A percentile compares a stretch with the other conserved stretches of the same genome.
Conservation (phyloP, 2,113 vertebrate genomes). For the Mohoua ochrocephala region DNA sequence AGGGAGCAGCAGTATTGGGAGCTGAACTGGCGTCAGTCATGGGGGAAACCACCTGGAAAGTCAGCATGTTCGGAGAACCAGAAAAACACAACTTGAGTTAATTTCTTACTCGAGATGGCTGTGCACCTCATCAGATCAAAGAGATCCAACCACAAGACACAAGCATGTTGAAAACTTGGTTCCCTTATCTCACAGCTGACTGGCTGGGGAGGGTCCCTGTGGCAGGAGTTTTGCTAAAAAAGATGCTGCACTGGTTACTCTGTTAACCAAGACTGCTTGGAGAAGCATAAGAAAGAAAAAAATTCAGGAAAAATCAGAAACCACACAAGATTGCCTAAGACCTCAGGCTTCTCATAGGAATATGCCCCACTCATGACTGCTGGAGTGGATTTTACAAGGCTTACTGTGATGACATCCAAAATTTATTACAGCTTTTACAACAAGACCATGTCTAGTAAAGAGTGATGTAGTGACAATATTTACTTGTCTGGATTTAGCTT, state of each 20-base stretch:
- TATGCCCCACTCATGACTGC: not conserved
- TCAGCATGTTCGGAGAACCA: not conserved
- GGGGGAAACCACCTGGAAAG: not conserved
- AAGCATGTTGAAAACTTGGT: not conserved
- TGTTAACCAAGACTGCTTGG: not conserved
- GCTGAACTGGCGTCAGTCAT: not conserved
- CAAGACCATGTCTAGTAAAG: constrained; percentile 8
- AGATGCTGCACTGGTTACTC: not conserved
- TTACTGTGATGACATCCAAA: constrained; percentile 37
- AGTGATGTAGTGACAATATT: constrained; percentile 46
- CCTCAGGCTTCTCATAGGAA: not conserved
- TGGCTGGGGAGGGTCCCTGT: not conserved
- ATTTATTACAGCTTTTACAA: constrained; percentile 55
- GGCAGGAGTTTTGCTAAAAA: not conserved
- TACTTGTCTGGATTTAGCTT: constrained; percentile 38
- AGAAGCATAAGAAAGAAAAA: not conserved
- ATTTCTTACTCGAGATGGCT: not conserved
- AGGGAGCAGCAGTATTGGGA: not conserved
- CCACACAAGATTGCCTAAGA: not conserved
- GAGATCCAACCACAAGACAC: not conserved
- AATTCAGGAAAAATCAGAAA: not conserved
- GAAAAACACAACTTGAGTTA: not conserved
- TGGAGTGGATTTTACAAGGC: constrained; percentile 28
- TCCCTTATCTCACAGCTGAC: not conserved
- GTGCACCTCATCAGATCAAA: not conserved